phyloP scores from a whole-genome alignment of 2,797 vertebrate species.

The Epinephelus awoara region DNA sequence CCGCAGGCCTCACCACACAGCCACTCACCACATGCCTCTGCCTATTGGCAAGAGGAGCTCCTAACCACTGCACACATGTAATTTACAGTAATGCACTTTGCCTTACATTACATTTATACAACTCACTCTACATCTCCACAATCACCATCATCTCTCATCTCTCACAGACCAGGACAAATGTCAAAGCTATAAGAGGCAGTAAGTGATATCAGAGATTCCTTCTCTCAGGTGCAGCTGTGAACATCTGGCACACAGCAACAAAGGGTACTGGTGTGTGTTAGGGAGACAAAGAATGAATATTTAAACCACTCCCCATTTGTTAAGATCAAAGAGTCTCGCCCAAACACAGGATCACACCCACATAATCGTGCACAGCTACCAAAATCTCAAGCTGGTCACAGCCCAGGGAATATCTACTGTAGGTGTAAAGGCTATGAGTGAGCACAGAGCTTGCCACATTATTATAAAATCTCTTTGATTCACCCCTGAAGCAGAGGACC shows the following conservation, averaged over 20 bases:
- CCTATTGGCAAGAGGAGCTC: conserved; percentile 42
- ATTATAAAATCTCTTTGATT: conserved; percentile 42
- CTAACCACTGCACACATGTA: conserved; percentile 51
- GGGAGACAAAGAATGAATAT: conserved; percentile 52
- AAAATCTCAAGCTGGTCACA: conserved; percentile 37
- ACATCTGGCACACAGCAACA: conserved; percentile 57
- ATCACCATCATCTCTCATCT: neutral
- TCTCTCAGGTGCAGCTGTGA: conserved; percentile 41
- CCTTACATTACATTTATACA: conserved; percentile 35
- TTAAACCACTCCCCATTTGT: conserved; percentile 61
- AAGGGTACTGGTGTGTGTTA: conserved; percentile 28
- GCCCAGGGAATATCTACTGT: conserved; percentile 19
- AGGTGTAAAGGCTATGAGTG: conserved; percentile 28
- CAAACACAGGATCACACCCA: conserved; percentile 64
- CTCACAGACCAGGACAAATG: conserved; percentile 23
- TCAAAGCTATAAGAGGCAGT: conserved; percentile 11
- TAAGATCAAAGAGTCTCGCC: conserved; percentile 66
- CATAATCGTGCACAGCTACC: conserved; percentile 41
- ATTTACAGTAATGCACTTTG: conserved; percentile 34
- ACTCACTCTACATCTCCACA: neutral
- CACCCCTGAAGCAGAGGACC: conserved; percentile 36
- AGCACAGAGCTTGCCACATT: conserved; percentile 19
- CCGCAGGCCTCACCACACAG: conserved; percentile 61
- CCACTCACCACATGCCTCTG: conserved; percentile 56
- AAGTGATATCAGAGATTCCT: conserved; percentile 24